phyloP scores from a whole-genome alignment of 2,888 invertebrate genomes.

The Pycnomerus fuliginosus region DNA sequence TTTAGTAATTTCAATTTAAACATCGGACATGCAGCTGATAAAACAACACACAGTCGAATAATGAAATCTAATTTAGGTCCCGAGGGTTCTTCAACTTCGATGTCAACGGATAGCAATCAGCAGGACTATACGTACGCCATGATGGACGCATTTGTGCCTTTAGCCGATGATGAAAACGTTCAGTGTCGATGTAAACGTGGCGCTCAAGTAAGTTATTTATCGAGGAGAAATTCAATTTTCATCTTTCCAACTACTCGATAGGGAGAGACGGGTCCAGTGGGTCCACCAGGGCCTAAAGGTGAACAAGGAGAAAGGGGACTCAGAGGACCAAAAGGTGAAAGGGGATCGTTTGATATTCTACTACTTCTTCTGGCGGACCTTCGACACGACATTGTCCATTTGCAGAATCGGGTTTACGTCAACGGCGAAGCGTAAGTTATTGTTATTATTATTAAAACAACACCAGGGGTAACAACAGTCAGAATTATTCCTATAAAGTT shows the following conservation, averaged over 20 bases:
- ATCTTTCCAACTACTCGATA: slow-evolving; percentile 36
- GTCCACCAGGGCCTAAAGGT: slow-evolving; percentile 63
- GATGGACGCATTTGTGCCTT: slow-evolving; percentile 61
- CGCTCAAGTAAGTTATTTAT: slow-evolving; percentile 56
- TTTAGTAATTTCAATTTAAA: too few relatives aligned
- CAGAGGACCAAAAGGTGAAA: slow-evolving; percentile 61
- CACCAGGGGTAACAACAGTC: too few relatives aligned
- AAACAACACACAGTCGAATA: too few relatives aligned
- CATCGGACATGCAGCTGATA: too few relatives aligned
- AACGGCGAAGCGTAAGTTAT: slow-evolving; percentile 58
- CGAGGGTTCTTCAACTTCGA: slow-evolving; percentile 32
- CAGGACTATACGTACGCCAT: slow-evolving; percentile 58
- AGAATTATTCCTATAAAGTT: too few relatives aligned
- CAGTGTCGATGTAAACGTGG: slow-evolving; percentile 68
- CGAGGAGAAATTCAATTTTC: slow-evolving; percentile 24
- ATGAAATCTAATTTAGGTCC: slow-evolving; percentile 23
- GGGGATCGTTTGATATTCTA: slow-evolving; percentile 64
- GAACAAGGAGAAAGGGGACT: slow-evolving; percentile 60
- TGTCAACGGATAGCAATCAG: slow-evolving; percentile 26
- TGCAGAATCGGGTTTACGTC: slow-evolving; percentile 60
- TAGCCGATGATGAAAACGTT: slow-evolving; percentile 52
- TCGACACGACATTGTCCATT: slow-evolving; percentile 62
- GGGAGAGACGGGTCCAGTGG: slow-evolving; percentile 64
- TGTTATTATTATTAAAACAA: too few relatives aligned
- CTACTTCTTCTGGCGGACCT: slow-evolving; percentile 65